Percentiles rank a stretch among this genome's conserved stretches.
phyloP scores from a whole-genome alignment of 2,797 vertebrate genomes.

The Leptodactylus fallax region DNA sequence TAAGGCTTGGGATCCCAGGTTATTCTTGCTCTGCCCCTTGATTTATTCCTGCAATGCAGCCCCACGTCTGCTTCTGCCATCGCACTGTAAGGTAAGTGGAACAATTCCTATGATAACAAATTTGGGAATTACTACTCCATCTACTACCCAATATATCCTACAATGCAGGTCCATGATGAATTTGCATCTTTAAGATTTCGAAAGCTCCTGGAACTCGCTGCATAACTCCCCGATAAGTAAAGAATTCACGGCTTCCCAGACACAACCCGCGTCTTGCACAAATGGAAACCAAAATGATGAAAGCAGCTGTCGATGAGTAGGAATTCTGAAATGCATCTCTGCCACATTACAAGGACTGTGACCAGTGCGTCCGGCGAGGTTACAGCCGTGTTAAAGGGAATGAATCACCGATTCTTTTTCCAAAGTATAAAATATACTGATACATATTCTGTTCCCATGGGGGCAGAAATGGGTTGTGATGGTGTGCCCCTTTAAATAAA shows the following conservation, averaged over 20 bases:
- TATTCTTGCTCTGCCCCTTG: neutral
- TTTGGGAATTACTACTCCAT: neutral
- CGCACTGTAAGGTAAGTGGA: neutral
- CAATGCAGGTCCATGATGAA: neutral
- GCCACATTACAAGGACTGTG: neutral
- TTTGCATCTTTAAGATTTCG: neutral
- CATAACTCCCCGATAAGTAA: conserved; percentile 7
- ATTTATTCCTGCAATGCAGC: too few species aligned
- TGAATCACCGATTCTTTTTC: too few species aligned
- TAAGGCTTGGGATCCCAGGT: too few species aligned
- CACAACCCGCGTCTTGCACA: neutral
- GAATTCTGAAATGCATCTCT: conserved; percentile 11
- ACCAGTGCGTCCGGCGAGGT: neutral
- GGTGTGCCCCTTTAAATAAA: too few species aligned
- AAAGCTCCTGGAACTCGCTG: neutral
- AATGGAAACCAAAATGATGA: conserved; percentile 7
- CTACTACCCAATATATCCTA: neutral
- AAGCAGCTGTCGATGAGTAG: neutral
- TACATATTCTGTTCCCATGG: too few species aligned
- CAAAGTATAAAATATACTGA: too few species aligned
- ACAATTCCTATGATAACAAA: neutral
- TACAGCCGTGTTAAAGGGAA: neutral
- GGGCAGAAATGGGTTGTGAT: too few species aligned
- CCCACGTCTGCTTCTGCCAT: too few species aligned
- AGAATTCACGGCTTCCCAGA: conserved; percentile 6